Evolutionary conservation across 2,888 invertebrate genomes (phyloP), one percentile per base, ranked within the genome.

Genomic region (Gortyna flavago): DNA sequence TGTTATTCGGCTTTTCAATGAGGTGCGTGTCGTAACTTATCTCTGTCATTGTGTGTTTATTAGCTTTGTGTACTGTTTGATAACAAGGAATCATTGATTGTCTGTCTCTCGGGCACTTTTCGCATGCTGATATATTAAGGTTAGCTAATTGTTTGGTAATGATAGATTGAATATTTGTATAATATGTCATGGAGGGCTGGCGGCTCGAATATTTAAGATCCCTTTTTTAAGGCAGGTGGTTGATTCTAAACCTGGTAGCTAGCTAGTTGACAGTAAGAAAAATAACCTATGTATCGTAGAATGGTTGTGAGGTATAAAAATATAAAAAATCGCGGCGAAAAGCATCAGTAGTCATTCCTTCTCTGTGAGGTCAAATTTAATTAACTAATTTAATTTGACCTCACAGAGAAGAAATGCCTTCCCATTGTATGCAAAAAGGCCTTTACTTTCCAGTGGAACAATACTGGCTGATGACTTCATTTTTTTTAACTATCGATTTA

Each of bases 1-100:
- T 57, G 93, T 99, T 1, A 74, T 99, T 80, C 98, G 99, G 86
- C 95, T 98, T 7, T 98, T 99, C 91, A 98, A 98, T 93, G 98
- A 98, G 93, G 98, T 98, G 92, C 18, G 80, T 85, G 21, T 41
- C 16, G 35, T 32, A 54, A 51, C 25, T 61, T 92, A 91, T 75
- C 9, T 4, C 0, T 38, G 35, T 29, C 5, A 48, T 35, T 48
- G 4, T 77, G 16, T 61, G 29, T 66, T 51, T 61, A 51, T 41
- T 35, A 25, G 25, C 6, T 51, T 21, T 59, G 35, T 57, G 16
- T n/a, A 29, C n/a, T 32, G 29, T 38, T 66, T 62, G 2, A 25
- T 51, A n/a, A 32, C n/a, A 21, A 57, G 25, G 16, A 18, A 0
- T 65, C 29, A 54, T 65, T 64, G 32, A 38, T 13, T 29, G 32